Base-by-base conservation (phyloP, 2,888 invertebrate genomes). In the Apodemia zela region DNA sequence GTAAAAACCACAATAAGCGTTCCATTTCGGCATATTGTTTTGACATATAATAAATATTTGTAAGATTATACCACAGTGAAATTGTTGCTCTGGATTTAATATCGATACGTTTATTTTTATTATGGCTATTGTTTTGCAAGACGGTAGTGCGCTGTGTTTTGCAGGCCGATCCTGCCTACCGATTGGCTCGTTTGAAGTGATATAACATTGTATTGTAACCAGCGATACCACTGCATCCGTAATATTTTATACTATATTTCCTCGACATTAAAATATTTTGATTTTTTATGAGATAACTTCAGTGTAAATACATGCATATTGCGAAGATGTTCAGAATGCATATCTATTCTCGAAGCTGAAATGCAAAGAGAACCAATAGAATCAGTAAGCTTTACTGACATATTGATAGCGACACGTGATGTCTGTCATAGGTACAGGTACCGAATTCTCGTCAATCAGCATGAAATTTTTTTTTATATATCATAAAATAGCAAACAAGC, bases 41-140 rank as follows among this genome's bases (percentile, higher is more conserved):
- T 90, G 91, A 90, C 91, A 89, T 90, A 90, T 86, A 90, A 91
- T 91, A 91, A 91, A 91, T 91, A 90, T 90, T 90, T 90, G 89
- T 77, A 76, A 85, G 89, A 90, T 89, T 87, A 82, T 81, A 79
- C 81, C 76, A 79, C 73, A 75, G 80, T 70, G 76, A 87, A 88
- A 89, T 88, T 85, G 85, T 77, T 70, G 75, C 69, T 71, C 78
- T 75, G 89, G 87, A 89, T 84, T 82, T 79, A 78, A 80, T 79
- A 82, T 80, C 79, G 88, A 82, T 83, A 6, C 77, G 76, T 77
- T 81, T 81, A 76, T 75, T 82, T 82, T 80, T 80, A 75, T 78
- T 76, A 69, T 63, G 71, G 75, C 78, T 81, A 84, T 87, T 86
- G 85, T 85, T 81, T 78, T 73, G 73, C 75, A 69, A 71, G 72